Conservation (phyloP, 2,797 vertebrate species). For the Acrossocheilus fasciatus region DNA sequence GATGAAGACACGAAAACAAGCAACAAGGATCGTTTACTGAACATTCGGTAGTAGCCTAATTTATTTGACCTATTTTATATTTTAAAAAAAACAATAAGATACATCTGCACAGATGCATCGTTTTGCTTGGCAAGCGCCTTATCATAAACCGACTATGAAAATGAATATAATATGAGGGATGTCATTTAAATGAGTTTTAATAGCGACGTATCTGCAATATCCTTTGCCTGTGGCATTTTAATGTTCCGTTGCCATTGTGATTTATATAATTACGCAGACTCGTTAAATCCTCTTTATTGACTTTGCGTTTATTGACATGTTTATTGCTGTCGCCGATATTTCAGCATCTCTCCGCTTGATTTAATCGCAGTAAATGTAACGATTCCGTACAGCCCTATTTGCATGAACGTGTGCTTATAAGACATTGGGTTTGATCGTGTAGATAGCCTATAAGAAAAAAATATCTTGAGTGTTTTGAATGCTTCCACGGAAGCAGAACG, state of each 20-base stretch:
- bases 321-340: conserved; percentile 37
- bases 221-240: conserved; percentile 25
- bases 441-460: neutral
- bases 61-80: conserved; percentile 1
- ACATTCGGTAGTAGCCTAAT: conserved; percentile 63
- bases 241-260: conserved; percentile 27
- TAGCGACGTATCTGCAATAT: conserved; percentile 50
- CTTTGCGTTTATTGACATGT: conserved; percentile 36
- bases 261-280: conserved; percentile 37
- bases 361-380: conserved; percentile 32
- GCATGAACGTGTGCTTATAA: conserved; percentile 17
- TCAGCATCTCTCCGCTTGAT: conserved; percentile 30
- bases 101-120: neutral
- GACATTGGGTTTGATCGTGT: neutral
- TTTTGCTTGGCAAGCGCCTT: neutral
- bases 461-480: neutral
- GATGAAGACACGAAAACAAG: conserved; percentile 70
- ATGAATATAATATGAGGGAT: neutral
- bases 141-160: conserved; percentile 10
- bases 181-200: conserved; percentile 35
- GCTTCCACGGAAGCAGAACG: neutral
- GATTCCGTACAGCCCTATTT: conserved; percentile 9
- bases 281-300: conserved; percentile 40
- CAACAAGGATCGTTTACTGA: conserved; percentile 78
- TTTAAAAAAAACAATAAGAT: neutral